These are phyloP conservation scores for Noctua comes DNA, from an alignment of 2,888 invertebrate genomes.

Conservation along the genomic window DNA sequence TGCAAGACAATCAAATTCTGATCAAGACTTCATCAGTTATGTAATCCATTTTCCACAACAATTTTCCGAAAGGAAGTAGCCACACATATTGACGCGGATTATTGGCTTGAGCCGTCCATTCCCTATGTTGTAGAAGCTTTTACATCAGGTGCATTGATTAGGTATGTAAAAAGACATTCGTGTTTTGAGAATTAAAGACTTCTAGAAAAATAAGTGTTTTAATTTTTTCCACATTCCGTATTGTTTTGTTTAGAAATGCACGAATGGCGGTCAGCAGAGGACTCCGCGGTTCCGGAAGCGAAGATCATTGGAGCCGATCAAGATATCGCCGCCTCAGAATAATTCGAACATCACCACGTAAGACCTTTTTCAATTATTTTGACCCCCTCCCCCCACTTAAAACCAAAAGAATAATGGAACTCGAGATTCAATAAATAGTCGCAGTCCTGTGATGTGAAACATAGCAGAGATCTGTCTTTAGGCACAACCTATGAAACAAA, in stretches of 20 bases:
- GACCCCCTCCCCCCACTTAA: background rate
- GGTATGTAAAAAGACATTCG: background rate
- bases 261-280: slow-evolving; percentile 55
- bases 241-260: slow-evolving; percentile 70
- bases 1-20: background rate
- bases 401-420: background rate
- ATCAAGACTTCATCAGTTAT: background rate
- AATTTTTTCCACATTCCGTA: background rate
- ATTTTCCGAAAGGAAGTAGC: background rate
- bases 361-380: slow-evolving; percentile 19
- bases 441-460: background rate
- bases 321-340: slow-evolving; percentile 49
- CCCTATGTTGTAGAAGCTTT: background rate
- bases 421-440: background rate
- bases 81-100: background rate
- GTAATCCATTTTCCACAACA: background rate
- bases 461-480: background rate
- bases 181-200: background rate
- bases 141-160: background rate
- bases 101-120: background rate
- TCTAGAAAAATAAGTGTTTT: background rate
- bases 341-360: slow-evolving; percentile 60
- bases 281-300: slow-evolving; percentile 51
- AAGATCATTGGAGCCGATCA: slow-evolving; percentile 74
- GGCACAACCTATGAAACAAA: background rate